These are phyloP conservation scores for Microplitis mediator DNA, from an alignment of 1,140 invertebrate genomes.

Conservation along the genomic window DNA sequence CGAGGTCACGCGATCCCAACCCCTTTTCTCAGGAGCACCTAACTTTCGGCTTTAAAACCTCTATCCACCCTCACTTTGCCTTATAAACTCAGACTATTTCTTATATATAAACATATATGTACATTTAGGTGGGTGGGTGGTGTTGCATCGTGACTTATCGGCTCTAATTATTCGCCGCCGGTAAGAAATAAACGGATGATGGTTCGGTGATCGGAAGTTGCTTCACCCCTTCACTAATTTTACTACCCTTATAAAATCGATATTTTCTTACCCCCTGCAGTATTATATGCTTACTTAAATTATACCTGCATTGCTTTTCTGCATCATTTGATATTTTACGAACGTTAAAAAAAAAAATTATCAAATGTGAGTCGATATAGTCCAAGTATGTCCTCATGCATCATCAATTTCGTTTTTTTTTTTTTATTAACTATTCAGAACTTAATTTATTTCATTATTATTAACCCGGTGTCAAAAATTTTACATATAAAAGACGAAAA, in stretches of 20 bases:
- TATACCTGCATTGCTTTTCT: neutral
- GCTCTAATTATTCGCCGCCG: conserved; percentile 56
- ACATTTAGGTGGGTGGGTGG: conserved; percentile 31
- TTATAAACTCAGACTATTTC: conserved; percentile 26
- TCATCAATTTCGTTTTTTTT: neutral
- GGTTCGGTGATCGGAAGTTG: conserved; percentile 46
- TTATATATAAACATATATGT: conserved; percentile 25
- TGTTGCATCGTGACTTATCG: conserved; percentile 60
- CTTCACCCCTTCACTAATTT: conserved; percentile 32
- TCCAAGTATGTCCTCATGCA: too few species aligned
- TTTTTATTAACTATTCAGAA: neutral
- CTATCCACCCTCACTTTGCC: conserved; percentile 6
- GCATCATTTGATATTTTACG: neutral
- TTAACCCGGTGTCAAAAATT: too few species aligned
- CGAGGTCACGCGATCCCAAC: conserved; percentile 56
- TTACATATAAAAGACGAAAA: too few species aligned
- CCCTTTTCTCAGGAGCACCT: conserved; percentile 38
- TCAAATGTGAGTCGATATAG: too few species aligned
- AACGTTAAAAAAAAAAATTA: too few species aligned
- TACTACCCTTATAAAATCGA: conserved; percentile 53
- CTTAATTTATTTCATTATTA: too few species aligned
- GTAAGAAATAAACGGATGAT: conserved; percentile 49
- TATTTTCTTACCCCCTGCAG: conserved; percentile 38
- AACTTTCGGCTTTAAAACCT: conserved; percentile 43
- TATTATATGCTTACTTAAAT: neutral